Evolutionary conservation across 2,888 invertebrate genomes (phyloP).

Genomic region (Mantis religiosa): DNA sequence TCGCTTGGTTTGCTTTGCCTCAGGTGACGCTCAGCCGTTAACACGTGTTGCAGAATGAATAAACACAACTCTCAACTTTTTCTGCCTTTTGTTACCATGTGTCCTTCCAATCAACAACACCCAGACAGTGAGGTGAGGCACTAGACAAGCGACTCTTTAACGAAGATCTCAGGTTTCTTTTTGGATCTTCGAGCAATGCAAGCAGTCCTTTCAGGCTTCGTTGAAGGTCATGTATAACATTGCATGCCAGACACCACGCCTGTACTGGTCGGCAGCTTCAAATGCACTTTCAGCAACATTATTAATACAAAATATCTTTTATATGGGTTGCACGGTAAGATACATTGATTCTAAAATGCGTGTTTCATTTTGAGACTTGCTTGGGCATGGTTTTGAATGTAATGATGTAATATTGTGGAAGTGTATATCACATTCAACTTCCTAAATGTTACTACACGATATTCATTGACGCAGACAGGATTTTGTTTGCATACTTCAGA

Average conservation of each 20-base stretch:
- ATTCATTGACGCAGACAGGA: too few species aligned
- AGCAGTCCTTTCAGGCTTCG: neutral
- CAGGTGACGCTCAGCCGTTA: neutral
- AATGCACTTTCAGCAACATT: too few species aligned
- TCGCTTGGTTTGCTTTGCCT: neutral
- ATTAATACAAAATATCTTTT: too few species aligned
- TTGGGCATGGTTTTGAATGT: too few species aligned
- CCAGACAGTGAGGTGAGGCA: neutral
- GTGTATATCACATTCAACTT: too few species aligned
- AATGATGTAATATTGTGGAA: too few species aligned
- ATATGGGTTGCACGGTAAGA: too few species aligned
- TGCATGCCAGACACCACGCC: neutral
- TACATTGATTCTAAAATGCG: too few species aligned
- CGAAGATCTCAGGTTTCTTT: neutral
- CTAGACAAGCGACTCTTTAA: neutral
- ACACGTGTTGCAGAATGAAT: neutral
- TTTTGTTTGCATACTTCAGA: too few species aligned
- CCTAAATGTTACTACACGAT: too few species aligned
- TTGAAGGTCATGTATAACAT: neutral
- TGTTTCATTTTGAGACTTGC: too few species aligned
- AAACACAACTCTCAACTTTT: neutral
- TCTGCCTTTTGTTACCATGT: neutral
- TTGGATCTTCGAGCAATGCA: neutral
- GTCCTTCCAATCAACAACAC: neutral
- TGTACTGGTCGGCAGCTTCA: neutral